phyloP scores from a whole-genome alignment of 2,888 invertebrate genomes.

The Eupithecia subumbrata region DNA sequence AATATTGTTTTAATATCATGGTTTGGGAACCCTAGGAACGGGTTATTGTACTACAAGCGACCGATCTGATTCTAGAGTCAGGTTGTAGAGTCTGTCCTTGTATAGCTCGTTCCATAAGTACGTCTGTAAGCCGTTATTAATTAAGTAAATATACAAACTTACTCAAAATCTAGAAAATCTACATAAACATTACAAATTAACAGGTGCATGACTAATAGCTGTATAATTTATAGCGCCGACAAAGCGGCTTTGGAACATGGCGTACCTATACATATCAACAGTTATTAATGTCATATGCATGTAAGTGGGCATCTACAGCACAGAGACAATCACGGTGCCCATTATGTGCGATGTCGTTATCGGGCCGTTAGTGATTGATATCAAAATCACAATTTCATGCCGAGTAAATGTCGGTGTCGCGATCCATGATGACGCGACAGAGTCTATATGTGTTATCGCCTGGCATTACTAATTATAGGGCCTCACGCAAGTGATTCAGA shows the following conservation, averaged over 20 bases:
- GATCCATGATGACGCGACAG: slow-evolving; percentile 64
- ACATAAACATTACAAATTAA: slow-evolving; percentile 47
- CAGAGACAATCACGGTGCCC: slow-evolving; percentile 55
- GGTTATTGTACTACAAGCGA: neutral
- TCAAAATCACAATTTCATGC: slow-evolving; percentile 66
- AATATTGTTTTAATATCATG: slow-evolving; percentile 8
- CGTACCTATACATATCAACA: slow-evolving; percentile 39
- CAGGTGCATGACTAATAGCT: slow-evolving; percentile 49
- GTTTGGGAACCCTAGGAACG: neutral
- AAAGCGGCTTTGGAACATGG: slow-evolving; percentile 48
- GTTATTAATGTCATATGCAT: slow-evolving; percentile 50
- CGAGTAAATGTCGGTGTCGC: slow-evolving; percentile 64
- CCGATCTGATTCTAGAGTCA: slow-evolving; percentile 5
- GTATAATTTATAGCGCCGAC: slow-evolving; percentile 50
- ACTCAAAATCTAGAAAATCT: slow-evolving; percentile 36
- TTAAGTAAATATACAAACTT: slow-evolving; percentile 30
- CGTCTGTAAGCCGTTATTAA: slow-evolving; percentile 31
- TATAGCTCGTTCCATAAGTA: slow-evolving; percentile 10
- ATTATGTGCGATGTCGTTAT: slow-evolving; percentile 47
- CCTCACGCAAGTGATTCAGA: slow-evolving; percentile 66
- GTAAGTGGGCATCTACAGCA: slow-evolving; percentile 38
- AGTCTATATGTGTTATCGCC: slow-evolving; percentile 62
- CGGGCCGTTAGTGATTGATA: slow-evolving; percentile 60
- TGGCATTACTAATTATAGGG: slow-evolving; percentile 74
- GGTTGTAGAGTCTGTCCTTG: neutral